Base-by-base conservation (phyloP, 2,797 vertebrate genomes). In the Poeciliopsis turneri region DNA sequence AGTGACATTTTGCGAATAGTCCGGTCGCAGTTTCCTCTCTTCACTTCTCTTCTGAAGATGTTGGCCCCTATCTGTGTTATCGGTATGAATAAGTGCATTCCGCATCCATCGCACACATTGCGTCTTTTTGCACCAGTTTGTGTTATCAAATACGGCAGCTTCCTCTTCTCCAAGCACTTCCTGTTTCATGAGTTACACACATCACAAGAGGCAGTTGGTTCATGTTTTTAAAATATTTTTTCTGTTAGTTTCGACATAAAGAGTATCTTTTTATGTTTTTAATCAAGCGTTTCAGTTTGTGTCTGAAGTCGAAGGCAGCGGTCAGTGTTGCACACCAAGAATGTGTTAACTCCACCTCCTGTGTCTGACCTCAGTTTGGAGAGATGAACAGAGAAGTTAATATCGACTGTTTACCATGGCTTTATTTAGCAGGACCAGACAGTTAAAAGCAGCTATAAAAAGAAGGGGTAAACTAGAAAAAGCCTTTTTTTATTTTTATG, bases 91-190 rank as follows among this genome's bases (percentile, higher is more conserved):
- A 10, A 72, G 33, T 78, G 3, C 15, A 20, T 77, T 78, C n/a
- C 41, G 43, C 55, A 30, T 82, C 46, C 87, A 69, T 83, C 72
- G 82, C 20, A 23, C 20, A 51, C 49, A 51, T 49, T 85, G 10
- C 10, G 68, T 12, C 74, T 80, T 84, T 88, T 75, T 89, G 88
- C 80, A 82, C 78, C 91, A 86, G 84, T 90, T 90, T 81, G 84
- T 90, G 75, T 95, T 95, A 95, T 96, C 95, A 91, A 90, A 86
- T 84, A 84, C 76, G 72, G 71, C 92, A 93, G 92, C 94, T 96
- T 96, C 95, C 95, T 91, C 86, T 90, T 89, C 75, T 87, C 39
- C 86, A 87, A 93, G 87, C 89, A 95, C 94, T 96, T 96, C 96
- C 95, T 95, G 93, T 94, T 95, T 95, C 81, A 33, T 86, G 9